Base-by-base conservation (phyloP, 2,113 vertebrate species). In the Paradisaea rubra region DNA sequence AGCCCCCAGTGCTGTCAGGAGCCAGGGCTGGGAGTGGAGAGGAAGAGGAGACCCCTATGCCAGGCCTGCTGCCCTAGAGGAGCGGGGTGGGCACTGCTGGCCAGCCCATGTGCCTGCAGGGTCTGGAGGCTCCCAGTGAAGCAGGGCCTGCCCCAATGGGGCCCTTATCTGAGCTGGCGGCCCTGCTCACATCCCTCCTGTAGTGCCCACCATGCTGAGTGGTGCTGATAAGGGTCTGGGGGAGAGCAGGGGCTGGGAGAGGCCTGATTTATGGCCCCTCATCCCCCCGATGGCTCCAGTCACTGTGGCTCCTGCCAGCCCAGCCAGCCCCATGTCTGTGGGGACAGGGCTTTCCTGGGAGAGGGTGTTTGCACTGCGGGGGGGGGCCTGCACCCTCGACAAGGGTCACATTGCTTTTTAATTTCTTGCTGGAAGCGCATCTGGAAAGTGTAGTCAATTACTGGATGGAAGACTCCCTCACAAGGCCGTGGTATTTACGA, bases 381-480 rank as follows among this genome's bases (percentile, higher is more conserved):
- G 86, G 86, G 91, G 85, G 93, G 93, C 77, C 72, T 3, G 31
- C 95, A 79, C 90, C 95, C 94, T 95, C 6, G 82, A 60, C 89
- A 97, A 95, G 95, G 97, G 97, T 97, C 97, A 97, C 97, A 91
- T 90, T 97, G 94, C 94, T 97, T 96, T 97, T 97, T 98, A 98
- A 98, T 98, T 98, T 98, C 97, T 98, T 68, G 91, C 97, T 97
- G 97, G 89, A 95, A 96, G 88, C 11, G 92, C 97, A 98, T 97
- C 97, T 98, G 97, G 96, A 97, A 97, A 97, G 96, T 89, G 96
- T 88, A 96, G 97, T 95, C 97, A 98, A 98, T 98, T 98, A 98
- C 97, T 95, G 91, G 91, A 97, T 97, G 96, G 97, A 96, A 96
- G 95, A 97, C 98, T 98, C 98, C 98, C 97, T 96, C 97, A 89